Base-by-base conservation (phyloP, 2,888 invertebrate genomes). In the Myopa testacea region DNA sequence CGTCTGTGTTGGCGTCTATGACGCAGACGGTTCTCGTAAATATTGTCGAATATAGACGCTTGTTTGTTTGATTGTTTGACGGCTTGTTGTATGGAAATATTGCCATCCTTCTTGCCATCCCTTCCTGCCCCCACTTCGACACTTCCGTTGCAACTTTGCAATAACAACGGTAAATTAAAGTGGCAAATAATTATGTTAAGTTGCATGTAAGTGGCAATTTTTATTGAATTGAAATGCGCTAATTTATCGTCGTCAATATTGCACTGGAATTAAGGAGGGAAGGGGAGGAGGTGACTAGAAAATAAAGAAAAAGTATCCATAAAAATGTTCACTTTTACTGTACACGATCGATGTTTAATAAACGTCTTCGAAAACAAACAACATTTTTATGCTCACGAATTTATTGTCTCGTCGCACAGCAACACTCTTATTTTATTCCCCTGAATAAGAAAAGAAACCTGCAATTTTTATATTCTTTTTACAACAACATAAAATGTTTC, bases 121-220 rank as follows among this genome's bases (percentile, higher is more conserved):
- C 58, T 16, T 38, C 60, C 40, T 60, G 14, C 34, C 34, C 34
- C 38, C 65, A 4, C 14, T 0, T 8, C 19, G 34, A 38, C 34
- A 10, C n/a, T 37, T 7, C 26, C 16, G 79, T 76, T 79, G 81
- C 79, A 80, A 78, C 81, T 14, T 81, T 78, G 75, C 62, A 45
- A 68, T 62, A 68, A 73, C 60, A 69, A n/a, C 68, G 76, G 80
- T 79, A 83, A 84, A 84, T 83, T 83, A 78, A 83, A 83, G 82
- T 86, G 86, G 84, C 86, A 86, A 86, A 87, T 84, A 85, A 85
- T 84, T 83, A 83, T 85, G 84, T 85, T 83, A 83, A 83, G 83
- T 81, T 82, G 83, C 84, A 80, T 84, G 84, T 84, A 82, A 84
- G 82, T 84, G 83, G 82, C 81, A 81, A 84, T 82, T 82, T 81